Conservation (phyloP, 2,797 vertebrate species). For the Argentina silus region DNA sequence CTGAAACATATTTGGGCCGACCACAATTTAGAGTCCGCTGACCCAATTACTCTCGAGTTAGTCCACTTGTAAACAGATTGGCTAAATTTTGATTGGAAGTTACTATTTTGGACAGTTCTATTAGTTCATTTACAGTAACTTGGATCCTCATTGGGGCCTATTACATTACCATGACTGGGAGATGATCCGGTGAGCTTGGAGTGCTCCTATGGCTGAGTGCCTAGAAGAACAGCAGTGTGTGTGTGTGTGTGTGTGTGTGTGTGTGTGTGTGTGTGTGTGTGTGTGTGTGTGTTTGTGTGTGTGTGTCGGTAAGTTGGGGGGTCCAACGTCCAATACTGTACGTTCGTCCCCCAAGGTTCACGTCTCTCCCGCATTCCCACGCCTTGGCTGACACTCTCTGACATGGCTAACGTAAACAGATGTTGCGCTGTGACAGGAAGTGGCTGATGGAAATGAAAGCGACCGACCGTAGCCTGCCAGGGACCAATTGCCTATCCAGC, state of each 20-base stretch:
- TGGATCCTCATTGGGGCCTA: conserved; percentile 18
- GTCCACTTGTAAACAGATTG: conserved; percentile 34
- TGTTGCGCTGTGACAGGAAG: conserved; percentile 71
- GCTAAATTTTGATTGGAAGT: conserved; percentile 11
- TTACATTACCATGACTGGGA: conserved; percentile 35
- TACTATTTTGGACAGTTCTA: conserved; percentile 21
- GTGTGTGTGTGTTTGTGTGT: conserved; percentile 39
- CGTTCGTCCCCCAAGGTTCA: conserved; percentile 48
- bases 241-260: neutral
- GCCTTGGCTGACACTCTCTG: conserved; percentile 67
- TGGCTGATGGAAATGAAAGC: conserved; percentile 25
- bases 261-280: neutral
- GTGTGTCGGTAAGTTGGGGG: neutral
- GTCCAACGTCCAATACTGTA: conserved; percentile 22
- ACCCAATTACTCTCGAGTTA: conserved; percentile 21
- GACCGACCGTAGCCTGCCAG: too few relatives aligned
- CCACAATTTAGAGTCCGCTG: conserved; percentile 13
- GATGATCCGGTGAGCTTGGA: conserved; percentile 50
- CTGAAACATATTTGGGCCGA: conserved; percentile 26
- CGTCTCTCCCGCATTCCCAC: conserved; percentile 66
- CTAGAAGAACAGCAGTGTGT: neutral
- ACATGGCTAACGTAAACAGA: conserved; percentile 72
- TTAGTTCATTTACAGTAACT: conserved; percentile 35
- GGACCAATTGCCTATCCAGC: too few relatives aligned
- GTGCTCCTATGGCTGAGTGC: conserved; percentile 27